Conservation (phyloP, 2,113 vertebrate species). For the Myrmecophaga tridactyla region DNA sequence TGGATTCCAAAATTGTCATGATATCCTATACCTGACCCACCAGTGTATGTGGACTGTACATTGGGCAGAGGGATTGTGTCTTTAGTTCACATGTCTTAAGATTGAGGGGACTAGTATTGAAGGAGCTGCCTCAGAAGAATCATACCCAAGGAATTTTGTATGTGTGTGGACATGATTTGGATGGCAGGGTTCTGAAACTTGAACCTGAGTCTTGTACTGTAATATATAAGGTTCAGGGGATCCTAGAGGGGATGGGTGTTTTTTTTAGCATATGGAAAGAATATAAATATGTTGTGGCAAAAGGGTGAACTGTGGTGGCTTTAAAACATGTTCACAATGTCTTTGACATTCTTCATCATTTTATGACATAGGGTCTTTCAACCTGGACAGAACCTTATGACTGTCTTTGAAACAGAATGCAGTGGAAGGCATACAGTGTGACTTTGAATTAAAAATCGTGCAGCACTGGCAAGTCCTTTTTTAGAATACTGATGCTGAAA, state of each 20-base stretch:
- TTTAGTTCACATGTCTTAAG: not conserved
- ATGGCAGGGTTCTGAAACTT: not conserved
- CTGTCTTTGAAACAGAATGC: not conserved
- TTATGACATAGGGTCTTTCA: not conserved
- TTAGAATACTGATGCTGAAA: not conserved
- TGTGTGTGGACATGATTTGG: not conserved
- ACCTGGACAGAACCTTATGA: not conserved
- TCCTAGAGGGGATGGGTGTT: not conserved
- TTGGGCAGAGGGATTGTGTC: too few relatives aligned
- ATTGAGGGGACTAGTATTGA: not conserved
- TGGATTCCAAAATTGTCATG: too few relatives aligned
- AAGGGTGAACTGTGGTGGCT: not conserved
- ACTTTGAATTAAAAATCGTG: not conserved
- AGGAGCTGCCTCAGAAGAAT: not conserved
- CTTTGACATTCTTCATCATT: too few relatives aligned
- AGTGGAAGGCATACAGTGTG: not conserved
- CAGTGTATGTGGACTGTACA: too few relatives aligned
- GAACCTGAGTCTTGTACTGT: not conserved
- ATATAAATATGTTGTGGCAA: not conserved
- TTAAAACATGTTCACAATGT: not conserved
- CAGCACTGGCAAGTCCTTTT: not conserved
- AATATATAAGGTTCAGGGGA: not conserved
- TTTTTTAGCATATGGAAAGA: not conserved
- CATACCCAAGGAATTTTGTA: not conserved
- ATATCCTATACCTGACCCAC: too few relatives aligned